Evolutionary conservation across 2,113 vertebrate species (phyloP), one percentile per base, ranked within the genome.

Genomic region (Syngnathus floridae): DNA sequence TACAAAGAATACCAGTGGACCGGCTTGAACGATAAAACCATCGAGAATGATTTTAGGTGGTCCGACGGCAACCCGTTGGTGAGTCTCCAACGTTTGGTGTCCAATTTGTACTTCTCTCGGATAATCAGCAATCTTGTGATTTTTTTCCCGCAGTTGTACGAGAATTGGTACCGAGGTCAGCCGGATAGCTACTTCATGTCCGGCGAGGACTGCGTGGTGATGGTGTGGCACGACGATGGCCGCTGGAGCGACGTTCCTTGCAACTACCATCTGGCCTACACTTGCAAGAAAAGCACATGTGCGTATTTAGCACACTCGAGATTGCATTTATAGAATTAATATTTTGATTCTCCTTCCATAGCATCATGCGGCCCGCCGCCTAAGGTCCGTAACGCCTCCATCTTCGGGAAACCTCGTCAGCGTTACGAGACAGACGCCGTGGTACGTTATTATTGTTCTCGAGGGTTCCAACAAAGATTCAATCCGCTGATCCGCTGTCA

Each of bases 151-250:
- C 61, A 98, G 96, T 91, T 98, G n/a, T 98, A 94, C 38, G 95
- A 98, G 82, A 97, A 98, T 87, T 98, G 96, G 96, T 93, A 94
- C 82, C 84, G 83, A 0, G 94, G 93, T 7, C 96, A 99, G 77
- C 96, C 96, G 0, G 96, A 99, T 87, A 99, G 96, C 86, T 97
- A 96, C 70, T 99, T 98, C 58, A 91, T 98, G 35, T 97, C 94
- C 0, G 96, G 96, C 21, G 96, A 99, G 77, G 92, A 99, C 88
- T 99, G 96, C 0, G 95, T 97, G 74, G 96, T 98, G 75, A 94
- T 97, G 86, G 93, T 96, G 62, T 96, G 94, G 95, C 94, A 96
- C 1, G 92, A 99, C 0, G 88, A 87, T 0, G 96, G 96, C 0
- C 93, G 91, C 62, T 99, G 96, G 96, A 99, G 94, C 0, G 96